Conservation (phyloP, 1,140 invertebrate species). For the Lasioglossum baleicum region DNA sequence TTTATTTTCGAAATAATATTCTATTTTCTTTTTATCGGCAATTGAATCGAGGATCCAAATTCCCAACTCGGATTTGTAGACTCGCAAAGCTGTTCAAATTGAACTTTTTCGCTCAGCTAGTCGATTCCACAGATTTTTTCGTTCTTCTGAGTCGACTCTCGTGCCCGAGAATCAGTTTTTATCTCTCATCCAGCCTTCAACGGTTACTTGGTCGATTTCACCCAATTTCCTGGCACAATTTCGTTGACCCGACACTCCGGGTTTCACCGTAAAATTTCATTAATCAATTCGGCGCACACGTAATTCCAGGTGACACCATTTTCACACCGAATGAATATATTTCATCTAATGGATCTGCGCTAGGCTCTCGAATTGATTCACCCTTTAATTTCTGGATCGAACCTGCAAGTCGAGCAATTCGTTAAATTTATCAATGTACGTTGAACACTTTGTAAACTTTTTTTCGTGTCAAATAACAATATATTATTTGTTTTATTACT, state of each 20-base stretch:
- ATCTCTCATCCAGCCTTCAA: not conserved
- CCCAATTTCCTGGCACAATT: not conserved
- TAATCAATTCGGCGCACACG: not conserved
- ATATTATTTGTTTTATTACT: no score
- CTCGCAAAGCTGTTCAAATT: slow-evolving; percentile 8
- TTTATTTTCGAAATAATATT: no score
- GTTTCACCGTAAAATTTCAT: not conserved
- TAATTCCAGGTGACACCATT: not conserved
- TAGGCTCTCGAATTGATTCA: no score
- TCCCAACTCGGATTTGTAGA: not conserved
- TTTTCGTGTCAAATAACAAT: no score
- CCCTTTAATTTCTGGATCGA: no score
- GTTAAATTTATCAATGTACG: no score
- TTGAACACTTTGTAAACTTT: no score
- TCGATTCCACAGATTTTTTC: not conserved
- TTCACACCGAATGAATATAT: not conserved
- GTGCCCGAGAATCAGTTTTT: slow-evolving; percentile 7
- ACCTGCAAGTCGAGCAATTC: no score
- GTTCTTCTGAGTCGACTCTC: slow-evolving; percentile 9
- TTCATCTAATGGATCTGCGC: not conserved
- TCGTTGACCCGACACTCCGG: not conserved
- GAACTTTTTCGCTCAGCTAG: not conserved
- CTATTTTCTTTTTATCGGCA: not conserved
- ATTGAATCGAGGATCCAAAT: not conserved
- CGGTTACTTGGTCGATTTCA: slow-evolving; percentile 4